Conservation (phyloP, 2,113 vertebrate genomes). For the Conger conger region DNA sequence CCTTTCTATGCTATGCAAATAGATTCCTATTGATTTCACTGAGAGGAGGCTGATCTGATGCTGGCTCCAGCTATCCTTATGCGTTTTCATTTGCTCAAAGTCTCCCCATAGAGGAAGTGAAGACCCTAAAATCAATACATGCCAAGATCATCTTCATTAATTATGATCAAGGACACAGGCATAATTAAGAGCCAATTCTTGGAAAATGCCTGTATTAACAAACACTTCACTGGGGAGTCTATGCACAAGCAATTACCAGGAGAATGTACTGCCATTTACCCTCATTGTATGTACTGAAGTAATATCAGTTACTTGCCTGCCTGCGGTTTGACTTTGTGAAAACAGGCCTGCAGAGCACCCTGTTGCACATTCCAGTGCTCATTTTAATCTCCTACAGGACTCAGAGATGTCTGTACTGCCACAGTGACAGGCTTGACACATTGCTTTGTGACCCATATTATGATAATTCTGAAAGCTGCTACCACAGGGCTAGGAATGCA, state of each 20-base stretch:
- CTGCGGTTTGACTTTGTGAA: not conserved
- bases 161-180: constrained; percentile 73
- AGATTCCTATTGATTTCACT: constrained; percentile 75
- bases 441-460: not conserved
- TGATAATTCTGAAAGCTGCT: no score
- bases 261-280: not conserved
- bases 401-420: not conserved
- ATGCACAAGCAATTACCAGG: not conserved
- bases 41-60: constrained; percentile 65
- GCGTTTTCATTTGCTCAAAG: constrained; percentile 66
- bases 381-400: not conserved
- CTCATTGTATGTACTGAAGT: not conserved
- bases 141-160: constrained; percentile 74
- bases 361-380: not conserved
- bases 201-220: constrained; percentile 42
- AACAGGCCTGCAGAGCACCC: not conserved
- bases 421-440: not conserved
- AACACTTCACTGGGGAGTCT: not conserved
- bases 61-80: constrained; percentile 59
- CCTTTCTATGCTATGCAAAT: constrained; percentile 71
- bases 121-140: constrained; percentile 77
- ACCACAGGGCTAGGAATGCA: no score
- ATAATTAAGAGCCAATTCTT: constrained; percentile 78
- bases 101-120: constrained; percentile 70
- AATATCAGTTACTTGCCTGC: not conserved